Evolutionary conservation across 2,113 vertebrate genomes (phyloP).

Genomic region (Choloepus hoffmanni): DNA sequence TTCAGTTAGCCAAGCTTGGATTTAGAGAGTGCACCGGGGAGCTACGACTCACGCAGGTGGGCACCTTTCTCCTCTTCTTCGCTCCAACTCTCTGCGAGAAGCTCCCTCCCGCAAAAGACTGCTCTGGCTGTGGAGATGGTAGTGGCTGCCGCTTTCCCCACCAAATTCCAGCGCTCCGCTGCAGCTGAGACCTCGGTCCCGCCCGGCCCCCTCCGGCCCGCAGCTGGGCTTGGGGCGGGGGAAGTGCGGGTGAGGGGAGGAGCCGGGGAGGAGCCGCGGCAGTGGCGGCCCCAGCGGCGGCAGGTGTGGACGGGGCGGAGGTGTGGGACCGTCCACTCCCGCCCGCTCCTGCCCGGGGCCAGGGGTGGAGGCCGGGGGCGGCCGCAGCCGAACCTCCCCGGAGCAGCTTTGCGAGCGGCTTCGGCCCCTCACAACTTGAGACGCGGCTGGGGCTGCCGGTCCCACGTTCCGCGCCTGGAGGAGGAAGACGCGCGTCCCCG

Average conservation of each 20-base stretch:
- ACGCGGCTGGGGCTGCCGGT: conserved; percentile 16
- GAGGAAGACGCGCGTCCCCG: conserved; percentile 5
- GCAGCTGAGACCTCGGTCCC: not conserved
- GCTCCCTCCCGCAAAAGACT: not conserved
- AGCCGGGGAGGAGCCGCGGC: conserved; percentile 21
- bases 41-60: not conserved
- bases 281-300: conserved; percentile 29
- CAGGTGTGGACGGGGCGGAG: conserved; percentile 74
- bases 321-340: not conserved
- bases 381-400: not conserved
- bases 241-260: conserved; percentile 47
- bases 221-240: not conserved
- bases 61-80: not conserved
- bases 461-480: not conserved
- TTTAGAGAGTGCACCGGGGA: rapidly evolving
- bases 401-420: not conserved
- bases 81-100: not conserved
- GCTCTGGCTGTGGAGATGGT: rapidly evolving
- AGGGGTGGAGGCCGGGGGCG: too few relatives aligned
- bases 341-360: rapidly evolving
- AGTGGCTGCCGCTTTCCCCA: not conserved
- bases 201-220: not conserved
- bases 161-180: not conserved
- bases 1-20: not conserved
- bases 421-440: conserved; percentile 40